Evolutionary conservation across 2,797 vertebrate species (phyloP), one percentile per base, ranked within the genome.

Genomic region (Valencia hispanica): DNA sequence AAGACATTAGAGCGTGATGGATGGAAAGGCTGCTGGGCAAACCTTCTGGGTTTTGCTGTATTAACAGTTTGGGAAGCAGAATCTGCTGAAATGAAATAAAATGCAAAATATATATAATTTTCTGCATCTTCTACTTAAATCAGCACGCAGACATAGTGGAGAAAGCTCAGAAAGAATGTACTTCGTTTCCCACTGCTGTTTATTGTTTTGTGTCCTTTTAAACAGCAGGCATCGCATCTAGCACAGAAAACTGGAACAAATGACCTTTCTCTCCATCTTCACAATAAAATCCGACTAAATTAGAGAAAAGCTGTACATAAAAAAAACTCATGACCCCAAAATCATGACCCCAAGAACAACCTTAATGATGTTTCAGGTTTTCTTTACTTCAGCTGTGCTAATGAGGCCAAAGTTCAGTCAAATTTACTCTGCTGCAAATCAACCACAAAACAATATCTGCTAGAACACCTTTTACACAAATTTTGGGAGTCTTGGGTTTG

Each of bases 51-150:
- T 41, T 66, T 41, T 22, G 34, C 25, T 36, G 34, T 34, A 12
- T 3, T 51, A 25, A 18, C 22, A 27, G 48, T 71, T 25, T 36
- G 14, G 25, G 45, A 55, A 75, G 34, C 12, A 43, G 53, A 36
- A 51, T 32, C 2, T 78, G 84, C 81, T 20, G n/a, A 84, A 88
- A 70, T 6, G 4, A 20, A 30, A 34, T 70, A 14, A 50, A 50
- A 70, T 34, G 18, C 32, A 32, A 22, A 48, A n/a, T n/a, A n/a
- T n/a, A n/a, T n/a, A n/a, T n/a, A n/a, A n/a, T n/a, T n/a, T n/a
- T n/a, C n/a, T n/a, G n/a, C n/a, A 34, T 45, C 50, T 69, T 50
- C 47, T 25, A 22, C 50, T 50, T 20, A 32, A 70, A 70, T 50
- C 47, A 50, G 43, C 41, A 30, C 2, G n/a, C 43, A 69, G 68